Conservation (phyloP, 2,113 vertebrate genomes). For the Gasterosteus aculeatus region DNA sequence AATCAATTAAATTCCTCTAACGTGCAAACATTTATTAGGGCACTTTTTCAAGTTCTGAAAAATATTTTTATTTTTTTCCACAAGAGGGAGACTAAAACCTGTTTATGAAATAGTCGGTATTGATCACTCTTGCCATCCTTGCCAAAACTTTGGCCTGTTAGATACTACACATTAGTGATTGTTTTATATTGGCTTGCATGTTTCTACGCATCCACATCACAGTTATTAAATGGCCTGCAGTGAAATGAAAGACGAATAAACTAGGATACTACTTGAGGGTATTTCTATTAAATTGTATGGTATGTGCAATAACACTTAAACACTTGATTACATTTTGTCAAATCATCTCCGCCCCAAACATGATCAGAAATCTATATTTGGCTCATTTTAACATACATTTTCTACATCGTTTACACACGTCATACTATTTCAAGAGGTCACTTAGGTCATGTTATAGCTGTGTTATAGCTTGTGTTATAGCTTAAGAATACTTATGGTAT, state of each 20-base stretch:
- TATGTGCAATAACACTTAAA: not conserved
- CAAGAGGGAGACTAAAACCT: slow-evolving; percentile 55
- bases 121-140: not conserved
- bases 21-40: not conserved
- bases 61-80: slow-evolving; percentile 35
- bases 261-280: not conserved
- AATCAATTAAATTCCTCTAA: not conserved
- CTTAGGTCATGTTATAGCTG: not conserved
- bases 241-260: not conserved
- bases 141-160: not conserved
- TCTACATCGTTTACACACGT: not conserved
- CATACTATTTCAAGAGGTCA: not conserved
- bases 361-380: not conserved
- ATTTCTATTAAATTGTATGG: not conserved
- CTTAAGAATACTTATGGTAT: not conserved
- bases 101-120: slow-evolving; percentile 2
- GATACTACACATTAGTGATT: not conserved
- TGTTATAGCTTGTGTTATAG: not conserved
- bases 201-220: not conserved
- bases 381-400: not conserved
- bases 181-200: not conserved
- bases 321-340: not conserved
- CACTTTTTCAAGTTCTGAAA: not conserved
- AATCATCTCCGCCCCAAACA: not conserved
- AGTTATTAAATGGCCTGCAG: not conserved